These are phyloP conservation scores for Leptopilina drosophilae DNA, from an alignment of 2,888 invertebrate genomes.

Conservation along the genomic window DNA sequence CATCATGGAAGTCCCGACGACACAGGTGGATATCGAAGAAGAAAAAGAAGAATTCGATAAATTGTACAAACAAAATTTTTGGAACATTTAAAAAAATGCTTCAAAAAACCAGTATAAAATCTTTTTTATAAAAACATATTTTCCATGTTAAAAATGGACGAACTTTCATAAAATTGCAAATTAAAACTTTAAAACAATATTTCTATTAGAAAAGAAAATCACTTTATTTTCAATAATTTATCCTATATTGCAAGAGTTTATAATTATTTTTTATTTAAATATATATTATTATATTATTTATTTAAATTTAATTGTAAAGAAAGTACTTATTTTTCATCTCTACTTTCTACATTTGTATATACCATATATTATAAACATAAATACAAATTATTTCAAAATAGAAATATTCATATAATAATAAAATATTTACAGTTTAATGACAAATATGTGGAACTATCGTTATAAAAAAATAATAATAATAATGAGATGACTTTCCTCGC, in stretches of 20 bases:
- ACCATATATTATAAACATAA: not conserved
- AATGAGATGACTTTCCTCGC: not conserved
- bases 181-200: too few species aligned
- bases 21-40: constrained; percentile 77
- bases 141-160: too few species aligned
- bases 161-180: too few species aligned
- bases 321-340: too few species aligned
- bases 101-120: not conserved
- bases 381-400: not conserved
- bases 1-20: constrained; percentile 76
- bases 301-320: too few species aligned
- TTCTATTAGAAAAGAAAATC: too few species aligned
- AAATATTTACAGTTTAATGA: not conserved
- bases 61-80: not conserved
- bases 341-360: not conserved
- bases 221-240: too few species aligned
- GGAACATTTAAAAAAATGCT: not conserved
- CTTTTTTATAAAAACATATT: not conserved
- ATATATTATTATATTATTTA: too few species aligned
- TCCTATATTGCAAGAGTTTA: too few species aligned
- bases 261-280: too few species aligned
- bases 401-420: not conserved
- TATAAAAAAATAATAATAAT: not conserved
- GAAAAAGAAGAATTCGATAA: constrained; percentile 71
- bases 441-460: not conserved